Evolutionary conservation across 1,140 invertebrate species (phyloP).

Genomic region (Aphelenchoides fujianensis): DNA sequence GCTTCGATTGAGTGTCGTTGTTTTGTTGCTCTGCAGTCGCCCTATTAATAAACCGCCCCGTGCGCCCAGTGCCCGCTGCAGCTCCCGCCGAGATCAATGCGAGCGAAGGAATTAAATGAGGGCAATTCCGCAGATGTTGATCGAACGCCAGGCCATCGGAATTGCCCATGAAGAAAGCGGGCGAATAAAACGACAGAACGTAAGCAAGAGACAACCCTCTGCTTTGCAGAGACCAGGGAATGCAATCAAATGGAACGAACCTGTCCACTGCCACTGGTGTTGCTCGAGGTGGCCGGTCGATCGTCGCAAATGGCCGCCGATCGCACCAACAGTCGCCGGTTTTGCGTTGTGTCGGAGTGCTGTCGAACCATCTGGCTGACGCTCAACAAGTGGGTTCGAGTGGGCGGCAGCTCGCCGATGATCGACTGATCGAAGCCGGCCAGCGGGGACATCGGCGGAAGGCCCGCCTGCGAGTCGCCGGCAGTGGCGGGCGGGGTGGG

Average conservation of each 20-base stretch:
- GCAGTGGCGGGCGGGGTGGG: not conserved
- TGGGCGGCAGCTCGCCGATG: not conserved
- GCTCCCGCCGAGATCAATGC: no score
- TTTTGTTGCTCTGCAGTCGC: not conserved
- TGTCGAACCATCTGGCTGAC: constrained; percentile 14
- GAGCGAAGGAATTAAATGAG: no score
- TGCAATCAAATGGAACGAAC: not conserved
- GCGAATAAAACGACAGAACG: not conserved
- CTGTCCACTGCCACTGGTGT: no score
- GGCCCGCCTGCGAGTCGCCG: not conserved
- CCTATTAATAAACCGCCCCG: not conserved
- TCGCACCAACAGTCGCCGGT: not conserved
- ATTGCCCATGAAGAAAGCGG: not conserved
- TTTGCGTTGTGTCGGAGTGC: not conserved
- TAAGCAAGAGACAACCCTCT: not conserved
- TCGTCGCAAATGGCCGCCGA: constrained; percentile 6
- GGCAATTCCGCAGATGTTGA: no score
- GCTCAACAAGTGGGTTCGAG: not conserved
- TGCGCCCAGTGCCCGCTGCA: no score
- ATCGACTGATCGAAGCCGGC: not conserved
- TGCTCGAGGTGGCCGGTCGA: constrained; percentile 8
- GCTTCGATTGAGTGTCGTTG: not conserved
- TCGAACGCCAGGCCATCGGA: not conserved
- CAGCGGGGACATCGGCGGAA: not conserved
- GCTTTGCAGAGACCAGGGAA: not conserved